Base-by-base conservation (phyloP, 1,140 invertebrate genomes). In the Drosophila fuyamai region DNA sequence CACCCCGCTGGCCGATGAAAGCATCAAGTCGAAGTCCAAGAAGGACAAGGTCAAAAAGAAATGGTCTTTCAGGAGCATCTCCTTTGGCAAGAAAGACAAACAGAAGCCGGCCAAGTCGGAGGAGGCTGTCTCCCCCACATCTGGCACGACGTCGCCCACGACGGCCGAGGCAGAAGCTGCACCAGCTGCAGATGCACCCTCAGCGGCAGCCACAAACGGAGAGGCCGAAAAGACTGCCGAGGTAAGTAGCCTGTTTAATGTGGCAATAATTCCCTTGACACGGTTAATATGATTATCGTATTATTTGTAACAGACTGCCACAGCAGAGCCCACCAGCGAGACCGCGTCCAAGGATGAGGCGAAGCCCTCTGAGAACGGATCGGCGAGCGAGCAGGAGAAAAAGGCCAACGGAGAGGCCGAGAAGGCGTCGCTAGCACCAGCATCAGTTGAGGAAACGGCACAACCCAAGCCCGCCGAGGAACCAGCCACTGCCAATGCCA, bases 41-140 rank as follows among this genome's bases (percentile, higher is more conserved):
- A 96, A 97, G 92, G 96, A 96, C 76, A 96, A 96, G 94, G 95
- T 95, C 61, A 97, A 96, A 94, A 97, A 96, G 94, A 97, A 97
- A 93, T 97, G 96, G 96, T 97, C 96, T 74, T 96, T 97, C 93
- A 95, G 96, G 88, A 96, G 95, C 81, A 96, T 97, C 93, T 96
- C 96, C 82, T 97, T 97, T 92, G 95, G 95, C 88, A 96, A 95
- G 92, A 97, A 97, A 92, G 96, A 97, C 84, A 97, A 97, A 93
- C 95, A 94, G 72, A 97, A 97, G 93, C 96, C 96, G 65, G 94
- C 94, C 78, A 95, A 95, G 82, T 94, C 85, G 14, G 50, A 84
- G 76, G 84, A 88, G 36, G 77, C 77, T 1, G 93, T 94, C 74
- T 95, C 86, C 0, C 76, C 90, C 27, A 77, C 81, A 43, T 72